Evolutionary conservation across 2,113 vertebrate genomes (phyloP).

Genomic region (Aspidoscelis tigris): DNA sequence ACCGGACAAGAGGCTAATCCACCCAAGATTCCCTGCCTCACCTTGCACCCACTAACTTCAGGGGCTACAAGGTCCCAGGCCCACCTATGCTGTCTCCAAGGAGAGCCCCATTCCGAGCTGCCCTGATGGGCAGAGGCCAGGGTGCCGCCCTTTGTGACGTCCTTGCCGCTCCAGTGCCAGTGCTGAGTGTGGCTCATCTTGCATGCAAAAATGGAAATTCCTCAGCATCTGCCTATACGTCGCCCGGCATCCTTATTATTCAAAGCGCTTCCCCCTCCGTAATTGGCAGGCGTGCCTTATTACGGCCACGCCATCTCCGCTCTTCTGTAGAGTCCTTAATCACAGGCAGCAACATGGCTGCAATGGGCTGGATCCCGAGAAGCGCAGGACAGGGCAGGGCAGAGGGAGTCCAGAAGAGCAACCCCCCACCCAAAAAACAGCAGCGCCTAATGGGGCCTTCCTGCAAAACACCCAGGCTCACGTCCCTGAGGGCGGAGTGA

Average conservation of each 20-base stretch:
- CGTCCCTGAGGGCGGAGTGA: conserved; percentile 30
- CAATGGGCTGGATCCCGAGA: conserved; percentile 75
- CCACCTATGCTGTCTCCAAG: not conserved
- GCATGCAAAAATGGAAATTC: conserved; percentile 73
- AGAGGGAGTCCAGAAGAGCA: not conserved
- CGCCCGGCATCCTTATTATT: conserved; percentile 76
- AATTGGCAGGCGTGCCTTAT: conserved; percentile 76
- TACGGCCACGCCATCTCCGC: conserved; percentile 66
- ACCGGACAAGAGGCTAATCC: too few species aligned
- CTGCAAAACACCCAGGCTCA: not conserved
- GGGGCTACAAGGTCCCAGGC: not conserved
- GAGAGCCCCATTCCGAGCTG: not conserved
- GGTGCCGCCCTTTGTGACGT: conserved; percentile 40
- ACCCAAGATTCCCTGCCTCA: too few species aligned
- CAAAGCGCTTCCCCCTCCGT: conserved; percentile 62
- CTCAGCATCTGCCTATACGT: conserved; percentile 69
- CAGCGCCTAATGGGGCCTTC: not conserved
- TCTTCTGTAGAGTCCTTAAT: conserved; percentile 73
- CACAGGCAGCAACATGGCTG: conserved; percentile 63
- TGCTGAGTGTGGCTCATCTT: conserved; percentile 67
- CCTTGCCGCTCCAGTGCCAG: conserved; percentile 60
- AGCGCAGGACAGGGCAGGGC: conserved; percentile 47
- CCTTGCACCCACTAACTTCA: too few species aligned
- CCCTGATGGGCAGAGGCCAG: not conserved
- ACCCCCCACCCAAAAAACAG: not conserved